Evolutionary conservation across 35 echinoderm and acorn worm genomes (phyloP).

Genomic region (Ophiothrix spiculata): DNA sequence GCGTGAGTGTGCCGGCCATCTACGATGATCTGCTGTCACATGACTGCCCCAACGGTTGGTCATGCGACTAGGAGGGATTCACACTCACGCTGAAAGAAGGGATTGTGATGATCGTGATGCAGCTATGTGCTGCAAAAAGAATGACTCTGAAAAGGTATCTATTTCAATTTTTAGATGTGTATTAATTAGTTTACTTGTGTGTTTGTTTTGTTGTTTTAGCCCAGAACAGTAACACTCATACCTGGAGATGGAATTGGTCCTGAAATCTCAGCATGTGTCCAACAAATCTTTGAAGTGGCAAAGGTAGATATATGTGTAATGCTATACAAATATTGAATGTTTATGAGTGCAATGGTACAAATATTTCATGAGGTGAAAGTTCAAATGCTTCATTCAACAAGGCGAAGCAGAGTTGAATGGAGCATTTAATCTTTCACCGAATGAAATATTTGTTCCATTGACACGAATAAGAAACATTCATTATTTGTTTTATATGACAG

Average conservation of each 20-base stretch:
- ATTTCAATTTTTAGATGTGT: background rate
- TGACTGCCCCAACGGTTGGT: background rate
- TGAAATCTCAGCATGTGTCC: slow-evolving; percentile 90
- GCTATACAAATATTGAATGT: too few relatives aligned
- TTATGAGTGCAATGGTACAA: too few relatives aligned
- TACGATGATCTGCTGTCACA: too few relatives aligned
- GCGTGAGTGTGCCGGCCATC: too few relatives aligned
- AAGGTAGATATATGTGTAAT: slow-evolving; percentile 45
- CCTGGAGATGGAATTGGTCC: slow-evolving; percentile 99
- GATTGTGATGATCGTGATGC: background rate
- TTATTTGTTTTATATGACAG: too few relatives aligned
- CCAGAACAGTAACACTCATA: slow-evolving; percentile 78
- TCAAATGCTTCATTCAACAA: too few relatives aligned
- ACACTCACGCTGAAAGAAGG: background rate
- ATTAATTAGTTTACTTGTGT: background rate
- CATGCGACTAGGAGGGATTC: background rate
- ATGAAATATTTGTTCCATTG: too few relatives aligned
- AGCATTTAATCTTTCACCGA: too few relatives aligned
- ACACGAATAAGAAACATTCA: too few relatives aligned
- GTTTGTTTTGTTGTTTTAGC: slow-evolving; percentile 6
- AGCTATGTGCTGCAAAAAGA: background rate
- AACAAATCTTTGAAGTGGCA: slow-evolving; percentile 87
- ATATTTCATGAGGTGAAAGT: too few relatives aligned
- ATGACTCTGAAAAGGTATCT: background rate
- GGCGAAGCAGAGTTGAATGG: too few relatives aligned